A percentile compares a stretch with the other conserved stretches of the same genome.
Evolutionary conservation across 1,140 invertebrate species (phyloP).

Genomic region (Melanaphis sacchari): DNA sequence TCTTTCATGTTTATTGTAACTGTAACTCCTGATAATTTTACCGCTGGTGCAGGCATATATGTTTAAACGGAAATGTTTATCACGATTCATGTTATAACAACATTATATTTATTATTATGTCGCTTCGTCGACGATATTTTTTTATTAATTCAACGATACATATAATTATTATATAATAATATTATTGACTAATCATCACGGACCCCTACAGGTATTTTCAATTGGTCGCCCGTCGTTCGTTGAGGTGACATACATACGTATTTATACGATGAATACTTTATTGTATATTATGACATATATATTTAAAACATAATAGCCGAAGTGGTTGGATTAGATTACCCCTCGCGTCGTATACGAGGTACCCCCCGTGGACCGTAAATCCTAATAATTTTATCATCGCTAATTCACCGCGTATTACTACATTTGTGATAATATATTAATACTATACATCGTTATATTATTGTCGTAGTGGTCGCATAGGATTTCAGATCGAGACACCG

Average conservation of each 20-base stretch:
- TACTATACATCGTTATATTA: neutral
- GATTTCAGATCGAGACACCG: neutral
- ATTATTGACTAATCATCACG: neutral
- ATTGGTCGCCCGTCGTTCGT: neutral
- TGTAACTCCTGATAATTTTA: neutral
- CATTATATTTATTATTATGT: neutral
- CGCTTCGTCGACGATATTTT: neutral
- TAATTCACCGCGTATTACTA: neutral
- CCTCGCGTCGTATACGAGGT: neutral
- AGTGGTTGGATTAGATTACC: neutral
- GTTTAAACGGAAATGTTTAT: neutral
- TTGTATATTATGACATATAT: neutral
- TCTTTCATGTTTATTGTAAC: neutral
- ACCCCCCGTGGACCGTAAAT: neutral
- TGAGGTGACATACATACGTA: neutral
- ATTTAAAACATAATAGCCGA: neutral
- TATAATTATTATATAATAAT: neutral
- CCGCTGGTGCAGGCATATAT: too few relatives aligned
- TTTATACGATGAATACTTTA: neutral
- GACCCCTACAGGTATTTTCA: neutral
- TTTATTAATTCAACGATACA: neutral
- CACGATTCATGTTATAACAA: neutral
- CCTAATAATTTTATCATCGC: constrained; percentile 2
- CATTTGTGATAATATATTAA: neutral
- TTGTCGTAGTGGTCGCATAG: neutral